Evolutionary conservation across 2,113 vertebrate genomes (phyloP), one percentile per base, ranked within the genome.

Genomic region (Azemiops feae): DNA sequence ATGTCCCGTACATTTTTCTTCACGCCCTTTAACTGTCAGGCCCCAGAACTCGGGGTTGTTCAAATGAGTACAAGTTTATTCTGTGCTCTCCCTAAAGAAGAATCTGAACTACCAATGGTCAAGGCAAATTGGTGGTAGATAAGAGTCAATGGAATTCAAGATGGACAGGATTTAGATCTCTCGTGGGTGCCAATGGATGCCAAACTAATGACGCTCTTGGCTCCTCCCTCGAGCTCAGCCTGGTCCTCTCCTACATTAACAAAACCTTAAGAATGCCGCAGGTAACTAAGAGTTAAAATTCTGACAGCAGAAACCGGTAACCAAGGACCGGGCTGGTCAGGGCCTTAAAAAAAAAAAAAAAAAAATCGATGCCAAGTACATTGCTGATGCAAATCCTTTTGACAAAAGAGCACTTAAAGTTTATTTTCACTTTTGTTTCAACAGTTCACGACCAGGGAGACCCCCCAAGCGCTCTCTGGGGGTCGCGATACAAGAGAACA

Each of bases 361-460:
- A 2, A n/a, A 9, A 16, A 91, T 93, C 4, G 20, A 74, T 92
- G 88, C 6, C 0, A 0, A n/a, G 54, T 54, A 39, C 3, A 23
- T 64, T 12, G 52, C 88, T 90, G 74, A 57, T 92, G 93, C n/a
- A 92, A 12, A 18, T 58, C 64, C 92, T 95, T 92, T 43, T 64
- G 47, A 89, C 92, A 94, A 50, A 86, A 92, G 90, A 95, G 91
- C 0, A 0, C 96, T 97, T 95, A 95, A 89, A 95, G 93, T 91
- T 97, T 23, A 96, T 92, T 94, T 96, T 94, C 95, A 91, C 96
- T 91, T 96, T 74, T 97, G 58, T 97, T 90, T 95, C 93, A 91
- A 93, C 97, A 99, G 98, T 96, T 99, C 99, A 91, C 98, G 99
- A 34, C 98, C 99, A 0, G 99, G 99, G 74, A 98, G 99, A n/a